Base-by-base conservation (phyloP, 2,888 invertebrate genomes). In the Nudaria mundana region DNA sequence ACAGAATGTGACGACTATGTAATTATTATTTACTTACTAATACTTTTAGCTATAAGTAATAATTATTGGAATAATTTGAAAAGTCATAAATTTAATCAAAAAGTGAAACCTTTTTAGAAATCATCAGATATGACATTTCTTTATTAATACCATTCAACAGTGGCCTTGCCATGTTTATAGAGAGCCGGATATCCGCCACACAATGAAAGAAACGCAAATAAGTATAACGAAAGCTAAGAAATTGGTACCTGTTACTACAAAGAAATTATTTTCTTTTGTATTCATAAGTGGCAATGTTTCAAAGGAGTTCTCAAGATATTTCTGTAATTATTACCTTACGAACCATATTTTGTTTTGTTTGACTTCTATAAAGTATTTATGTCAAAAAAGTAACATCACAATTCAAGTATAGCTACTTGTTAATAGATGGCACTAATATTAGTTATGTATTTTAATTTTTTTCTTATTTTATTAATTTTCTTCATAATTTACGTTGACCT, bases 201-300 rank as follows among this genome's bases (percentile, higher is more conserved):
- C 47, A 51, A 50, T 59, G 44, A 50, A 57, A 65, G 56, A 64
- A 65, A 58, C 39, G 39, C 56, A 49, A 44, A 47, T 52, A 15
- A 24, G 10, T 32, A 50, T 44, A 48, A 47, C 15, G 10, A 18
- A 42, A 30, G 52, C 52, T 48, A 40, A 62, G 54, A 57, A 56
- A 58, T 67, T 66, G 68, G 68, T 61, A 54, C 49, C 57, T 52
- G 41, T 61, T 54, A n/a, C 23, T 66, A 73, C 76, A 76, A 78
- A 80, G 59, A 59, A 63, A 61, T 70, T 76, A n/a, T n/a, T 16
- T 77, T 73, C 78, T 75, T 81, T 81, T 81, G 76, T 33, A 15
- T 80, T 44, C 52, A 74, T 73, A 80, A 80, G 77, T 74, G 76
- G 65, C 72, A 66, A 56, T 70, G 66, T 69, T n/a, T 71, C 79